Evolutionary conservation across 2,797 vertebrate genomes (phyloP).

Genomic region (Heteromormyrus szaboi): DNA sequence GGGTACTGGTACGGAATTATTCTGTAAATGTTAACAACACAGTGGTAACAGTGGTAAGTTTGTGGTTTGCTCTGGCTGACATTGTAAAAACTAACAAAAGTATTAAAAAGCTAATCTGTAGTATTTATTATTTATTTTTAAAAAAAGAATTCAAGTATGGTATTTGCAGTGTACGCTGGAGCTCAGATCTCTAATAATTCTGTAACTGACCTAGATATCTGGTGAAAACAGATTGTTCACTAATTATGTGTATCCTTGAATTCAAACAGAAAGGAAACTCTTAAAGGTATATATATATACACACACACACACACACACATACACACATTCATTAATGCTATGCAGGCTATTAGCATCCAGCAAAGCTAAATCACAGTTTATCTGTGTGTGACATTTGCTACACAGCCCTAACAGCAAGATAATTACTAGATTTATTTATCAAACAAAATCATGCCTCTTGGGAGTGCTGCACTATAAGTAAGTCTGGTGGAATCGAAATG

Average conservation of each 20-base stretch:
- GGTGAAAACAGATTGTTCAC: conserved; percentile 67
- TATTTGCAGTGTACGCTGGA: conserved; percentile 1
- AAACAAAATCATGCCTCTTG: conserved; percentile 89
- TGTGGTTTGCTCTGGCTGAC: background rate
- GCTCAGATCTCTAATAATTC: conserved; percentile 46
- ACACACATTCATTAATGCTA: conserved; percentile 75
- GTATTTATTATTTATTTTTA: background rate
- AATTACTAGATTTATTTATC: conserved; percentile 98
- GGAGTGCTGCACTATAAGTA: conserved; percentile 81
- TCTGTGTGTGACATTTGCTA: conserved; percentile 95
- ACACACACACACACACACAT: conserved; percentile 6
- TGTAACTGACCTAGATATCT: conserved; percentile 65
- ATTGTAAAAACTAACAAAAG: background rate
- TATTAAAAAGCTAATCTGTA: background rate
- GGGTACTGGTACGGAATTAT: background rate
- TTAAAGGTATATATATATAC: conserved; percentile 79
- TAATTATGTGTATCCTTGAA: conserved; percentile 93
- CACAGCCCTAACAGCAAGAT: conserved; percentile 80
- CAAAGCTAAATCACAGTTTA: conserved; percentile 93
- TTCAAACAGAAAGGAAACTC: conserved; percentile 75
- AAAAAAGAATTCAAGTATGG: background rate
- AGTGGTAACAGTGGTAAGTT: background rate
- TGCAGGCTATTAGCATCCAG: conserved; percentile 73
- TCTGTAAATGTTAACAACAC: background rate
- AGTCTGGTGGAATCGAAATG: conserved; percentile 84